Evolutionary conservation across 2,888 invertebrate genomes (phyloP), one percentile per base, ranked within the genome.

Genomic region (Agonopterix heracliana): DNA sequence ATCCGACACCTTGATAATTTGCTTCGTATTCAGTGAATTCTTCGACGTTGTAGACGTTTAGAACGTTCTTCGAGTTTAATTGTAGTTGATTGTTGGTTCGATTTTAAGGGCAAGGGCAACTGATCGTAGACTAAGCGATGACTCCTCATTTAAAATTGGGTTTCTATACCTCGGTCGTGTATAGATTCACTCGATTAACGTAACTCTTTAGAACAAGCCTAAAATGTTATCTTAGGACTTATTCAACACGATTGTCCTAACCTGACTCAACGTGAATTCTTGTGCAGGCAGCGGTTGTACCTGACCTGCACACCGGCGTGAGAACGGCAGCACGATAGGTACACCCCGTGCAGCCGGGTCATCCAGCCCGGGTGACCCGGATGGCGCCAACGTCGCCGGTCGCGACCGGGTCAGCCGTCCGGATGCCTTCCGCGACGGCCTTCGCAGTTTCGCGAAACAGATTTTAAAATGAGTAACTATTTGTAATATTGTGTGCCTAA

Each of bases 301-400:
- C 46, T 50, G 50, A 50, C 50, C 44, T 44, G 50, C 34, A 46
- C 41, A 26, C 26, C 1, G 26, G 26, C 26, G 26, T 26, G 26
- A 26, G 26, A 26, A 26, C 5, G 7, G 26, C 26, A 26, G 26
- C 26, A 26, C 26, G 26, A n/a, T 26, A n/a, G n/a, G n/a, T n/a
- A 26, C 7, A 26, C 26, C 17, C 26, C 26, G 26, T 26, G 26
- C 26, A 26, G 26, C n/a, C 38, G 10, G 5, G 26, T 13, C 42
- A 58, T 52, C 61, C 57, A 57, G 63, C 56, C 65, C 59, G 73
- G 26, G 74, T 86, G 87, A 86, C 87, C 87, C 81, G 86, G 85
- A 88, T 86, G 77, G 86, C 87, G 63, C 87, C 74, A 81, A 81
- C 81, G 71, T 86, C 85, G 74, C 83, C 26, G 77, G 71, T 71